Base-by-base conservation (phyloP, 2,113 vertebrate species). In the human region DNA sequence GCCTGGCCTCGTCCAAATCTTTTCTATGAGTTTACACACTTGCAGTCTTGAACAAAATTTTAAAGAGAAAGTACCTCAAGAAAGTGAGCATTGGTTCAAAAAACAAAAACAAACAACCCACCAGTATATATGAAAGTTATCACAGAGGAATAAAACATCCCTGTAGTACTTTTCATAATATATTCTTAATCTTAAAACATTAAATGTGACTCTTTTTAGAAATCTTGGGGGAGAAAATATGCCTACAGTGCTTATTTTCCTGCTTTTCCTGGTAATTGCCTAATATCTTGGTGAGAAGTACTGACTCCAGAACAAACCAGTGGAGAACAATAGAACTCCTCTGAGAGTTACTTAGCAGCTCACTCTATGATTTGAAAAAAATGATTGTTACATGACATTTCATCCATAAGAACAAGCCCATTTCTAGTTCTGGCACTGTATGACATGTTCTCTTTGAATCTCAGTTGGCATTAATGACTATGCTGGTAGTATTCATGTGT, bases 241-340 rank as follows among this genome's bases (percentile, higher is more conserved):
- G 59, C 52, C 92, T 92, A 0, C 14, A 2, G 43, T 87, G 52
- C 93, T 97, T 88, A 66, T 81, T 97, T 96, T 93, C 52, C 59
- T 84, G 59, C 87, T 75, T 90, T 90, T 96, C 89, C 88, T 88
- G 40, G n/a, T 94, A 94, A 97, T 91, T 94, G 94, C 85, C 38
- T 82, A 66, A 20, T 88, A 93, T 35, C 43, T 82, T 18, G 6
- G 78, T 85, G 73, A 52, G 81, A 97, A 96, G 88, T 59, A 79
- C 93, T 85, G 88, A 94, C 85, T 22, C 59, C 40, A 70, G 35
- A 92, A 0, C 1, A 94, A 84, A 40, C 45, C 32, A 48, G 73
- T 8, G 22, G 88, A 82, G 91, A 38, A 43, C 88, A 61, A 6
- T 38, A 12, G 70, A 57, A 66, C 82, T 92, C 86, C 59, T 8